Base-by-base conservation (phyloP, 35 echinoderm and acorn worm genomes). In the Ophioderma brevispina region DNA sequence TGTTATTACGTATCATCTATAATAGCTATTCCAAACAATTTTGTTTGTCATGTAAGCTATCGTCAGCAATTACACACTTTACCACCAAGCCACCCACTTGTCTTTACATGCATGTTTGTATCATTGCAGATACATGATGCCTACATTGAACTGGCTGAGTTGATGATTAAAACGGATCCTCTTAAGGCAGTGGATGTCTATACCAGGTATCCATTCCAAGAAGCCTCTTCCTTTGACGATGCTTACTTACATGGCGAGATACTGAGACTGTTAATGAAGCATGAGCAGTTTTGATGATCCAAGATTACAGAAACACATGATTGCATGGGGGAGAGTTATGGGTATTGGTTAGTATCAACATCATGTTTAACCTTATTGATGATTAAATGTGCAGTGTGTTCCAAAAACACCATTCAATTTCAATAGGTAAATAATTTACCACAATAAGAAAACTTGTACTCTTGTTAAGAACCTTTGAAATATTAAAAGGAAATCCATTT, bases 201-300 rank as follows among this genome's bases (percentile, higher is more conserved):
- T 80, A 78, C 93, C 55, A 84, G 77, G 35, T 98, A 89, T 84
- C 96, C 96, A 14, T 98, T 94, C 75, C 83, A 89, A 33, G 96
- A 98, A 63, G 82, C 89, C 40, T 92, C 93, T 23, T 94, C 92
- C 0, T 98, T 94, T 94, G 96, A 98, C 36, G 96, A 98, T 92
- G 96, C 96, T 0, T 98, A 94, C 49, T 85, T 98, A 33, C 96
- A 98, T 78, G 96, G 96, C 23, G 96, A 98, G 87, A 94, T 92
- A 46, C 89, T 98, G 33, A 84, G 96, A 50, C 90, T 98, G 19
- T 70, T 98, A 36, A 98, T 98, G 96, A 98, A 98, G 80, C 90
- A 92, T 39, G 91, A 98, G 86, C 78, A 94, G 83, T 98, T 94
- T n/a, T 92, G 96, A 98, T 90, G 96, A 98, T 39, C 30, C 90